phyloP scores from a whole-genome alignment of 2,888 invertebrate genomes.

The Apodemia duryi region DNA sequence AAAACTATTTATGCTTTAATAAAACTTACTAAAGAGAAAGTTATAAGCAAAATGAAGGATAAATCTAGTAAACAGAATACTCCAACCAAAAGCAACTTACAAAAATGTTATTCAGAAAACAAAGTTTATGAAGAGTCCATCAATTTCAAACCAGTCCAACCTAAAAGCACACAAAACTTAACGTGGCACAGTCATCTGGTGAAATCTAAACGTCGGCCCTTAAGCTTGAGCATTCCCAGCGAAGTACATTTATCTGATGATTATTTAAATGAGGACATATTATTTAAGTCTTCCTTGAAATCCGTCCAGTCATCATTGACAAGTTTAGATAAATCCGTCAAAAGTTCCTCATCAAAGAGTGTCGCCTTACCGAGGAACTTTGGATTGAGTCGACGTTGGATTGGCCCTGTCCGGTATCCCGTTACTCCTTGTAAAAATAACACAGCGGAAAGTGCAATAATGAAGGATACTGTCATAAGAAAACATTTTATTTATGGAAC shows the following conservation, averaged over 20 bases:
- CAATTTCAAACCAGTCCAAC: conserved; percentile 58
- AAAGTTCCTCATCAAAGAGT: conserved; percentile 54
- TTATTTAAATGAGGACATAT: conserved; percentile 49
- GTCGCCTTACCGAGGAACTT: conserved; percentile 80
- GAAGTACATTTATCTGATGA: conserved; percentile 59
- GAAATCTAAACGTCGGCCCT: conserved; percentile 58
- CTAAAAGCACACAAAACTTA: conserved; percentile 60
- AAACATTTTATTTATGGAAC: conserved; percentile 72
- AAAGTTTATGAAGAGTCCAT: conserved; percentile 60
- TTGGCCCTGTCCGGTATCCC: conserved; percentile 82
- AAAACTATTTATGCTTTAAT: conserved; percentile 75
- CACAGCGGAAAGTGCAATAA: conserved; percentile 52
- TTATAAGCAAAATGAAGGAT: conserved; percentile 65
- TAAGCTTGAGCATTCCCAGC: conserved; percentile 67
- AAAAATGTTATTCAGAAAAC: conserved; percentile 65
- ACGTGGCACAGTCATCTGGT: conserved; percentile 62
- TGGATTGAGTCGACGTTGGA: conserved; percentile 80
- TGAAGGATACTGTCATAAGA: conserved; percentile 55
- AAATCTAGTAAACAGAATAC: conserved; percentile 49
- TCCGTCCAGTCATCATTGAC: conserved; percentile 64
- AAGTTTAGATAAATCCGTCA: conserved; percentile 56
- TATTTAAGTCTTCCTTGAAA: conserved; percentile 58
- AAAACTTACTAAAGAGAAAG: conserved; percentile 72
- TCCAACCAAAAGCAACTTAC: conserved; percentile 50
- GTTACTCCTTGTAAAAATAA: conserved; percentile 81